A percentile compares a stretch with the other conserved stretches of the same genome.
Conservation (phyloP, 2,797 vertebrate genomes). For the Austrolebias charrua region DNA sequence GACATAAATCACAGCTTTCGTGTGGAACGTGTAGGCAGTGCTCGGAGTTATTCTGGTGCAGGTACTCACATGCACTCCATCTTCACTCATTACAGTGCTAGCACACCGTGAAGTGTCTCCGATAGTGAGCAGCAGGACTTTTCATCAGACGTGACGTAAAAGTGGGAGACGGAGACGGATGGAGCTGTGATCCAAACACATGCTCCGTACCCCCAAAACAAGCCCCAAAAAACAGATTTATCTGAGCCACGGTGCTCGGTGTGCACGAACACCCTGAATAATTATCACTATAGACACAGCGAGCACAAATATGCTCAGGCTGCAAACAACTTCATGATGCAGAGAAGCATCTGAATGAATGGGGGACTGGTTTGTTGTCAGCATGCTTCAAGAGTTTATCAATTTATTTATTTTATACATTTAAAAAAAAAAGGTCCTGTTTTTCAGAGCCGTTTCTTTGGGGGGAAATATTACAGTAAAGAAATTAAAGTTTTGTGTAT, state of each 20-base stretch:
- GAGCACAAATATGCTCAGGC: constrained; percentile 52
- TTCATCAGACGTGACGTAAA: constrained; percentile 71
- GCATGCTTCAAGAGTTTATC: constrained; percentile 8
- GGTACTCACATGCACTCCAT: constrained; percentile 67
- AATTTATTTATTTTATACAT: constrained; percentile 38
- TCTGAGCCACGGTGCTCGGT: constrained; percentile 51
- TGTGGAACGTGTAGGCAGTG: constrained; percentile 45
- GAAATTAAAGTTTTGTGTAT: too few species aligned
- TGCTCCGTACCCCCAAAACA: constrained; percentile 49
- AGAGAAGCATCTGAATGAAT: constrained; percentile 51
- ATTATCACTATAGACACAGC: constrained; percentile 67
- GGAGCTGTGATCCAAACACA: constrained; percentile 67
- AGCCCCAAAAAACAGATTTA: constrained; percentile 58
- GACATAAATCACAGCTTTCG: constrained; percentile 66
- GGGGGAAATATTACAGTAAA: too few species aligned
- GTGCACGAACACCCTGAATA: constrained; percentile 63
- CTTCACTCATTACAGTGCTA: constrained; percentile 67
- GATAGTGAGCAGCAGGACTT: constrained; percentile 68
- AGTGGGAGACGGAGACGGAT: constrained; percentile 69
- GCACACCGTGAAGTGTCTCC: constrained; percentile 68
- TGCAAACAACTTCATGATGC: constrained; percentile 50
- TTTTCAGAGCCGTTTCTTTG: constrained; percentile 18
- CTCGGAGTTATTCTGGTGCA: constrained; percentile 54
- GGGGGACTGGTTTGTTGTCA: constrained; percentile 36
- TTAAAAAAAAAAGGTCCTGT: constrained; percentile 28